Conservation (phyloP, 2,888 invertebrate genomes). For the Cryptus viduatorius region DNA sequence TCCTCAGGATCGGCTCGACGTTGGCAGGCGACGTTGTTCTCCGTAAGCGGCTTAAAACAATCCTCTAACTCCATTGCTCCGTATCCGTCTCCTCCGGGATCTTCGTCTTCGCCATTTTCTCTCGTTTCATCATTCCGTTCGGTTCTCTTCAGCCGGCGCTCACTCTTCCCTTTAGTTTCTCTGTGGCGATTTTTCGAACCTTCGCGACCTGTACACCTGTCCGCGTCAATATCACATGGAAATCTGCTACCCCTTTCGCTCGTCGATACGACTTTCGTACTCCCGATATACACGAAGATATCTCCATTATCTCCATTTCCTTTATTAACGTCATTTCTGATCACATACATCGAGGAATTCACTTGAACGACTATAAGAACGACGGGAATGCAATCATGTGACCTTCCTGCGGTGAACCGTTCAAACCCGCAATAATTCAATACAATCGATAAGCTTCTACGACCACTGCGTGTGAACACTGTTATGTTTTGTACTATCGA, state of each 20-base stretch:
- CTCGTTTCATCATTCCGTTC: not conserved
- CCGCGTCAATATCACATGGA: too few relatives aligned
- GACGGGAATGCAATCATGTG: slow-evolving; percentile 11
- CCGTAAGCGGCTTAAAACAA: slow-evolving; percentile 71
- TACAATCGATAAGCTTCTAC: slow-evolving; percentile 32
- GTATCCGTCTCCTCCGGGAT: slow-evolving; percentile 41
- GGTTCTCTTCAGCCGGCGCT: not conserved
- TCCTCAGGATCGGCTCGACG: slow-evolving; percentile 44
- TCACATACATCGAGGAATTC: not conserved
- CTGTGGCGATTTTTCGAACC: not conserved
- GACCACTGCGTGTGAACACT: slow-evolving; percentile 6
- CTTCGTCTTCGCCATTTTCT: not conserved
- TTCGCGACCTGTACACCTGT: too few relatives aligned
- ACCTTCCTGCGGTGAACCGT: slow-evolving; percentile 16
- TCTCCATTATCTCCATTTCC: not conserved
- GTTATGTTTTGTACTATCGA: slow-evolving; percentile 15
- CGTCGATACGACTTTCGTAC: too few relatives aligned
- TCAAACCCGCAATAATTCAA: slow-evolving; percentile 37
- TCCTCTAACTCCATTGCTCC: slow-evolving; percentile 38
- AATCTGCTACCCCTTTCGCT: too few relatives aligned
- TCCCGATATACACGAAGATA: not conserved
- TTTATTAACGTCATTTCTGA: not conserved
- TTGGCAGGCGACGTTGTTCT: slow-evolving; percentile 62
- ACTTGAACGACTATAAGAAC: not conserved
- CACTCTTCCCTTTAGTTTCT: not conserved